These are phyloP conservation scores for Actinemys pallida DNA, from an alignment of 2,113 vertebrate species.

Conservation along the genomic window DNA sequence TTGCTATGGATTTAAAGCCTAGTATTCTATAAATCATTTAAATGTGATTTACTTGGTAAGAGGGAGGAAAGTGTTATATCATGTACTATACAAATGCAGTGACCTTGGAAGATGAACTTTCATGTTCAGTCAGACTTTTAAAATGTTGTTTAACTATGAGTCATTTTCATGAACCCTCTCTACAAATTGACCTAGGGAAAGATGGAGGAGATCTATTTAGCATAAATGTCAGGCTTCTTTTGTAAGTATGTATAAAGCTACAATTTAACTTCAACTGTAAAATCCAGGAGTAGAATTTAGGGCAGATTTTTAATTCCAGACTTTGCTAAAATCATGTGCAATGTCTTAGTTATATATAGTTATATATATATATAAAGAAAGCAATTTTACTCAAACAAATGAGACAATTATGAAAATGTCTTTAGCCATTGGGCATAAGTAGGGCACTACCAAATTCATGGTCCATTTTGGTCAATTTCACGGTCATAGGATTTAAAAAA, in stretches of 20 bases:
- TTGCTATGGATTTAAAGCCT: background rate
- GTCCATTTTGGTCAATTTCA: background rate
- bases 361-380: background rate
- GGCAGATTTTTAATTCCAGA: slow-evolving; percentile 39
- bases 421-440: slow-evolving; percentile 8
- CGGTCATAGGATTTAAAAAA: background rate
- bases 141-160: slow-evolving; percentile 36
- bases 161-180: background rate
- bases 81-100: background rate
- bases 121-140: slow-evolving; percentile 1
- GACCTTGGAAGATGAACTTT: slow-evolving; percentile 17
- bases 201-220: background rate
- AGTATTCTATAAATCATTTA: background rate
- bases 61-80: background rate
- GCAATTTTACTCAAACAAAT: slow-evolving; percentile 34
- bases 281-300: slow-evolving; percentile 37
- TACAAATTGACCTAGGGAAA: background rate
- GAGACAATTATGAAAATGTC: background rate
- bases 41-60: background rate
- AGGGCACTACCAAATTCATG: background rate
- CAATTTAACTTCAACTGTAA: slow-evolving; percentile 39
- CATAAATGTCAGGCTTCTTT: background rate
- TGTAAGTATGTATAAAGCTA: slow-evolving; percentile 12
- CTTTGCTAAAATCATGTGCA: background rate
- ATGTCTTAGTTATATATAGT: slow-evolving; percentile 24